Conservation (phyloP, 1,140 invertebrate genomes). For the Tetramorium simillimum region DNA sequence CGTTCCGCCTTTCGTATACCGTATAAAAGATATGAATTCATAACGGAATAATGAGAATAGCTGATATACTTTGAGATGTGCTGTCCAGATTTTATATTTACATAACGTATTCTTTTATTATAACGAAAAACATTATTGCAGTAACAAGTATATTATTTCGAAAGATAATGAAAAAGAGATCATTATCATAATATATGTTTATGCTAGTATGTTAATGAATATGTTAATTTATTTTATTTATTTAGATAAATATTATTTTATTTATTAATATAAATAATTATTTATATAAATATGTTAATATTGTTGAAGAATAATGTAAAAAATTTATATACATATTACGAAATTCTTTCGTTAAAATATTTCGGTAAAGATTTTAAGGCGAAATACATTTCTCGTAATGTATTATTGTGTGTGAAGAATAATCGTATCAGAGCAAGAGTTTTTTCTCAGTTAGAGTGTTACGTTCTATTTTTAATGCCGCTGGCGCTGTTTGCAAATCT, state of each 20-base stretch:
- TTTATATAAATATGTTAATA: too few relatives aligned
- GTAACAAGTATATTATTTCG: background rate
- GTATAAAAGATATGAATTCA: background rate
- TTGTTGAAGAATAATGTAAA: background rate
- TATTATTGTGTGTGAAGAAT: background rate
- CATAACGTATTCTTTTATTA: background rate
- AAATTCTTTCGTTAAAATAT: background rate
- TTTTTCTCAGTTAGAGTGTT: background rate
- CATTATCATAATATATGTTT: background rate
- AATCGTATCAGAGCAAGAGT: conserved; percentile 15
- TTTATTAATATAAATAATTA: too few relatives aligned
- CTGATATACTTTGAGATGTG: background rate
- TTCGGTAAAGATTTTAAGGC: background rate
- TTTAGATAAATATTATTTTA: too few relatives aligned
- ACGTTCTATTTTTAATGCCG: background rate
- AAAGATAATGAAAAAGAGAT: background rate
- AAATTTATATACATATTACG: background rate
- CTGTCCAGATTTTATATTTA: too few relatives aligned
- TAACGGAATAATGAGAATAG: background rate
- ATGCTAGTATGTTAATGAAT: too few relatives aligned
- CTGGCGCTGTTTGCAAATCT: conserved; percentile 1
- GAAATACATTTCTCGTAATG: background rate
- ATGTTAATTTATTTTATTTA: too few relatives aligned
- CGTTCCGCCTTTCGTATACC: background rate
- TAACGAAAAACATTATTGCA: background rate